Conservation (phyloP, 2,113 vertebrate genomes). For the Pterocles orientalis region DNA sequence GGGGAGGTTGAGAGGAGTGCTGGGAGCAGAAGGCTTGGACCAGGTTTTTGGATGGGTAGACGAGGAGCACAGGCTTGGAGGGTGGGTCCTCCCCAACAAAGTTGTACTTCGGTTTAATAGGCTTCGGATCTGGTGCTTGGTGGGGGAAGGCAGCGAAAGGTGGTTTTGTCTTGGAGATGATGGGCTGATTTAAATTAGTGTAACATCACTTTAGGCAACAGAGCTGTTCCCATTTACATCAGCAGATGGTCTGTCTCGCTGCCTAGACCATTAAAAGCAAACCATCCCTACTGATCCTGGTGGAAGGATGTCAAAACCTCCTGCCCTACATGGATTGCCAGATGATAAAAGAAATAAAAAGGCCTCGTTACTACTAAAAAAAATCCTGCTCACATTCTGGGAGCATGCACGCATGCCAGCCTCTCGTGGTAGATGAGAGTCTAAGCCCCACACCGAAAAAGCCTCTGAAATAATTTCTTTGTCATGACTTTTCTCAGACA, state of each 20-base stretch:
- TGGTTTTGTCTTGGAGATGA: slow-evolving; percentile 14
- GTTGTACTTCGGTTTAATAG: not conserved
- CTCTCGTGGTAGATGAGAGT: not conserved
- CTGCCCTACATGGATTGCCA: slow-evolving; percentile 12
- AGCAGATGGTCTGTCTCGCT: slow-evolving; percentile 64
- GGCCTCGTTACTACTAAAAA: not conserved
- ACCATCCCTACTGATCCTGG: slow-evolving; percentile 30
- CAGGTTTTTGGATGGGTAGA: not conserved
- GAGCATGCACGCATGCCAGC: not conserved
- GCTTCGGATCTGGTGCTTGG: not conserved
- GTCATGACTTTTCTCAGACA: not conserved
- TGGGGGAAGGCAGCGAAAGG: not conserved
- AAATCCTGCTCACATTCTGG: not conserved
- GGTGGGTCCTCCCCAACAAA: not conserved
- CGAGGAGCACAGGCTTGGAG: not conserved
- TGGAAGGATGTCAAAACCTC: slow-evolving; percentile 50
- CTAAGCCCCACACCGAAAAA: not conserved
- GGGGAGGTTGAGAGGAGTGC: not conserved
- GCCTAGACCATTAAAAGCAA: slow-evolving; percentile 60
- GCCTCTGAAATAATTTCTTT: not conserved
- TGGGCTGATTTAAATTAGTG: slow-evolving; percentile 37
- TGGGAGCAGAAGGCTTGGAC: slow-evolving; percentile 10
- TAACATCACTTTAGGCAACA: slow-evolving; percentile 31
- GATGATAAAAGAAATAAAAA: slow-evolving; percentile 31
- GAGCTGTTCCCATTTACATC: slow-evolving; percentile 56